Evolutionary conservation across 2,797 vertebrate genomes (phyloP), one percentile per base, ranked within the genome.

Genomic region (Pipistrellus pipistrellus): DNA sequence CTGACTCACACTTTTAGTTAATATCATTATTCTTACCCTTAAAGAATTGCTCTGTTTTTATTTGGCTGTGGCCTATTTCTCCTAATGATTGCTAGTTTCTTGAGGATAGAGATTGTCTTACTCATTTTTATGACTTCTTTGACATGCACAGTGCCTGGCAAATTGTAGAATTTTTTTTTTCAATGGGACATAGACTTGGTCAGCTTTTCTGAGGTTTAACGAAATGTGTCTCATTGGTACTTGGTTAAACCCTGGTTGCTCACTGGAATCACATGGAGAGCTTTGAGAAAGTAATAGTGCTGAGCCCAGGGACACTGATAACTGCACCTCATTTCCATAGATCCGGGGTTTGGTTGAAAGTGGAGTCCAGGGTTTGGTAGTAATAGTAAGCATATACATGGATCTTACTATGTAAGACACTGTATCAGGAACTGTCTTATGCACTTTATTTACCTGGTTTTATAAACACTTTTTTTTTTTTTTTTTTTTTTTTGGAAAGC

Each of bases 171-270:
- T 41, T 57, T 88, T 41, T 75, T 46, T 59, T 72, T 85, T 80
- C 30, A 46, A 0, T 57, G 51, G 35, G 27, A 7, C 57, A 75
- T 48, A 59, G 48, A 92, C 27, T 59, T 66, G 64, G 32, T 91
- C 27, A n/a, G 44, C 5, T 82, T 78, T 95, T 85, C 13, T 81
- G 86, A 85, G 44, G 85, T 77, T 89, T 57, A 91, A 82, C 62
- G 17, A 83, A 73, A n/a, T 90, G 77, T 86, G 25, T 72, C 82
- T 96, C 44, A 55, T 8, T 87, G 57, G 86, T 1, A 35, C 44
- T 32, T 84, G 71, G 57, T 88, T 95, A 27, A 53, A 68, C 12
- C 27, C 46, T 87, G 23, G 30, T 69, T 81, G 20, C 25, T 68
- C 48, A 18, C 4, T 85, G 23, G 41, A 88, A 94, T 95, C 35